phyloP scores from a whole-genome alignment of 2,888 invertebrate genomes.

The Diadegma fenestrale region DNA sequence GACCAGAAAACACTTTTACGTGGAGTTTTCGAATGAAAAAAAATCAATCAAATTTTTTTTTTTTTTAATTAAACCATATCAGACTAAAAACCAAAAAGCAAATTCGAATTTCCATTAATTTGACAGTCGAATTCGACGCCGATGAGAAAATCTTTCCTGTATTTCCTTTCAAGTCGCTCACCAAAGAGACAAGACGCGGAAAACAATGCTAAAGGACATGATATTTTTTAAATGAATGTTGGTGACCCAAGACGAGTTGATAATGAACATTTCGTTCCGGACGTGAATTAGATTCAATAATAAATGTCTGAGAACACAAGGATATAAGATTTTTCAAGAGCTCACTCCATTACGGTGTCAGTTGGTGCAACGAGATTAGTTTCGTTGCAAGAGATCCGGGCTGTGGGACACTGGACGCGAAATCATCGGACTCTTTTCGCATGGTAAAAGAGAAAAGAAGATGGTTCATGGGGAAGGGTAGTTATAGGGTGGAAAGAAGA shows the following conservation, averaged over 20 bases:
- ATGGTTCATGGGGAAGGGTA: conserved; percentile 19
- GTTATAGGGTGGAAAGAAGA: conserved; percentile 31
- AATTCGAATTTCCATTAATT: not conserved
- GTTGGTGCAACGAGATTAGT: conserved; percentile 43
- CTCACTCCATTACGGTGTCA: conserved; percentile 30
- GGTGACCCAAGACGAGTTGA: not conserved
- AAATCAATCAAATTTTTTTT: no score
- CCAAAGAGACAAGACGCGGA: not conserved
- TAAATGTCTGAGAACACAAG: not conserved
- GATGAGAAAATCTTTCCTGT: not conserved
- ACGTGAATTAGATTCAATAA: conserved; percentile 1
- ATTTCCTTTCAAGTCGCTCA: not conserved
- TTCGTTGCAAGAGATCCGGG: conserved; percentile 16
- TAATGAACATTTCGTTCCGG: not conserved
- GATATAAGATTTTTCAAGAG: conserved; percentile 20
- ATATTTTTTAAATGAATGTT: not conserved
- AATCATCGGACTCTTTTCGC: conserved; percentile 43
- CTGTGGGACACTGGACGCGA: conserved; percentile 13
- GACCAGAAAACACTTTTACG: no score
- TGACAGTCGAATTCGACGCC: not conserved
- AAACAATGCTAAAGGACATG: not conserved
- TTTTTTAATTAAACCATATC: no score
- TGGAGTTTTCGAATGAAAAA: no score
- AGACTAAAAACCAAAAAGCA: no score
- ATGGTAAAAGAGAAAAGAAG: conserved; percentile 20